phyloP scores from a whole-genome alignment of 2,888 invertebrate species.

The Odontocolon sp. region DNA sequence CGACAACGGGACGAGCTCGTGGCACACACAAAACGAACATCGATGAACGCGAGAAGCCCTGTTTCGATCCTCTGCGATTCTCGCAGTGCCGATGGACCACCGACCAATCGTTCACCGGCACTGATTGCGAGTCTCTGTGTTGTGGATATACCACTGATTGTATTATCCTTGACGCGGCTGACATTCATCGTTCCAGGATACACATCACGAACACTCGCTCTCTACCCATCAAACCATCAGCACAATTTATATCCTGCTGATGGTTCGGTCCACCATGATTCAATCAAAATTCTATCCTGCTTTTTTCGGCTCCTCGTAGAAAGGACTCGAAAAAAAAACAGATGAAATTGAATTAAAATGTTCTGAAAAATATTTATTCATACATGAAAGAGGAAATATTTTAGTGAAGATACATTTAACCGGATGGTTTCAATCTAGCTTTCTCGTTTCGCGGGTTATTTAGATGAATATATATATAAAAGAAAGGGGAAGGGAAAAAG shows the following conservation, averaged over 20 bases:
- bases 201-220: not conserved
- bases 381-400: too few species aligned
- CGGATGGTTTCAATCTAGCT: too few species aligned
- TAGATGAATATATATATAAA: too few species aligned
- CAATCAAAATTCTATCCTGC: too few species aligned
- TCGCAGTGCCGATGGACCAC: not conserved
- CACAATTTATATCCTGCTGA: not conserved
- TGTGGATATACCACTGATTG: slow-evolving; percentile 12
- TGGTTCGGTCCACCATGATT: too few species aligned
- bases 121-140: slow-evolving; percentile 13
- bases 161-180: slow-evolving; percentile 23
- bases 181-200: slow-evolving; percentile 12
- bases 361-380: not conserved
- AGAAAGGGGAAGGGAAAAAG: too few species aligned
- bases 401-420: too few species aligned
- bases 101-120: slow-evolving; percentile 6
- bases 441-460: too few species aligned
- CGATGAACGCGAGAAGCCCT: too few species aligned
- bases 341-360: not conserved
- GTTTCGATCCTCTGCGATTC: not conserved
- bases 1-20: not conserved
- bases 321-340: not conserved
- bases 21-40: not conserved
- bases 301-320: too few species aligned
- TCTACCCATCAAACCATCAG: too few species aligned